Conservation (phyloP, 2,797 vertebrate species). For the Pachyuromys duprasi region DNA sequence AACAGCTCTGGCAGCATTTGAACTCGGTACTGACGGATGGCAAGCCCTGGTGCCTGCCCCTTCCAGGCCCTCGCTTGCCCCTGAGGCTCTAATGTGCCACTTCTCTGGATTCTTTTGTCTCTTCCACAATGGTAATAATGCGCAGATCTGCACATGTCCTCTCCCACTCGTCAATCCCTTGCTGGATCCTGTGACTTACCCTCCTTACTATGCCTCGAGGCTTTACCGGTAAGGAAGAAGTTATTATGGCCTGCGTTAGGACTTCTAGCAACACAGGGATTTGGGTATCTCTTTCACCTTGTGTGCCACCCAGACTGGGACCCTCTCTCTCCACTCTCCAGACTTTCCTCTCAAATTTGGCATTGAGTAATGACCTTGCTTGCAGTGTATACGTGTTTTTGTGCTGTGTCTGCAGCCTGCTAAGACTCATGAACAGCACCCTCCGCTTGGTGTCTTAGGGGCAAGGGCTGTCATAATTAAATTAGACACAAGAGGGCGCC, state of each 20-base stretch:
- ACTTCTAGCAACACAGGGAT: neutral
- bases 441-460: neutral
- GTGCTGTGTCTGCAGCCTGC: neutral
- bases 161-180: neutral
- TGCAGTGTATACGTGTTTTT: neutral
- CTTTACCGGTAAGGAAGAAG: neutral
- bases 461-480: neutral
- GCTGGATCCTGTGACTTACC: neutral
- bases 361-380: neutral
- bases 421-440: neutral
- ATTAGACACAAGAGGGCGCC: conserved; percentile 68
- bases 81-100: fast-evolving
- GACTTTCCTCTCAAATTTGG: neutral
- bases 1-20: neutral
- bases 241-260: neutral
- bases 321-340: neutral
- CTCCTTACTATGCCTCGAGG: neutral
- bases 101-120: neutral
- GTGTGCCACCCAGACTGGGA: neutral
- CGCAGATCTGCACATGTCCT: neutral
- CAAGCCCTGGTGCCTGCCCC: fast-evolving
- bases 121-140: neutral
- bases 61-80: neutral
- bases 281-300: neutral
- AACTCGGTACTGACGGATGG: fast-evolving